A percentile compares a stretch with the other conserved stretches of the same genome.
phyloP scores from a whole-genome alignment of 2,113 vertebrate species.

The Indri indri region DNA sequence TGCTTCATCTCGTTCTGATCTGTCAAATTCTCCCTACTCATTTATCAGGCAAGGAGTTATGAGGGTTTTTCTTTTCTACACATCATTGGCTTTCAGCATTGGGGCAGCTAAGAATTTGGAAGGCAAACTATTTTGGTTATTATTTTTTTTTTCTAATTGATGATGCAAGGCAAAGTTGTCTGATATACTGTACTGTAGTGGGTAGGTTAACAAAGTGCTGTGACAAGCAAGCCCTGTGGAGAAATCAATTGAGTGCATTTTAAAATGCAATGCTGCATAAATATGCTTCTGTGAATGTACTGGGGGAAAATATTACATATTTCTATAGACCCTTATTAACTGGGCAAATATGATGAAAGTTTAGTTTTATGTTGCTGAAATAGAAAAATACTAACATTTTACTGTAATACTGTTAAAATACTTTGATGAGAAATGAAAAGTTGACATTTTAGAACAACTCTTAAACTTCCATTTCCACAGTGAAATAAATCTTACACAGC shows the following conservation, averaged over 20 bases:
- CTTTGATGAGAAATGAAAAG: background rate
- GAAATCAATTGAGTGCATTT: slow-evolving; percentile 73
- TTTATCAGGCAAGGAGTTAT: slow-evolving; percentile 93
- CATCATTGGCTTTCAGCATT: slow-evolving; percentile 90
- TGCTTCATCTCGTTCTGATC: slow-evolving; percentile 96
- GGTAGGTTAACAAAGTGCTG: slow-evolving; percentile 69
- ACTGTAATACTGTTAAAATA: background rate
- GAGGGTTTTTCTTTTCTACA: slow-evolving; percentile 86
- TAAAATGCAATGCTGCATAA: slow-evolving; percentile 70
- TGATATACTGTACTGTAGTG: slow-evolving; percentile 54
- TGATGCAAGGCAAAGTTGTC: slow-evolving; percentile 67
- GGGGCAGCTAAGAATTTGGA: slow-evolving; percentile 81
- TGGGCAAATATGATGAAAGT: background rate
- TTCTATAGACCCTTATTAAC: slow-evolving; percentile 44
- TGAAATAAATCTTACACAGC: background rate
- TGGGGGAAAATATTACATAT: background rate
- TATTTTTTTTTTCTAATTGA: slow-evolving; percentile 72
- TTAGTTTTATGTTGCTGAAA: slow-evolving; percentile 47
- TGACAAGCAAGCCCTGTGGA: slow-evolving; percentile 75
- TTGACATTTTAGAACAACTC: slow-evolving; percentile 1
- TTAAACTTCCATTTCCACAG: slow-evolving; percentile 3
- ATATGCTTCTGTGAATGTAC: slow-evolving; percentile 26
- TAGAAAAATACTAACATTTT: background rate
- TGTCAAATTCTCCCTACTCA: slow-evolving; percentile 95
- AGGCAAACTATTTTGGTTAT: slow-evolving; percentile 77